Evolutionary conservation across 1,140 invertebrate genomes (phyloP), one percentile per base, ranked within the genome.

Genomic region (Microvelia longipes): DNA sequence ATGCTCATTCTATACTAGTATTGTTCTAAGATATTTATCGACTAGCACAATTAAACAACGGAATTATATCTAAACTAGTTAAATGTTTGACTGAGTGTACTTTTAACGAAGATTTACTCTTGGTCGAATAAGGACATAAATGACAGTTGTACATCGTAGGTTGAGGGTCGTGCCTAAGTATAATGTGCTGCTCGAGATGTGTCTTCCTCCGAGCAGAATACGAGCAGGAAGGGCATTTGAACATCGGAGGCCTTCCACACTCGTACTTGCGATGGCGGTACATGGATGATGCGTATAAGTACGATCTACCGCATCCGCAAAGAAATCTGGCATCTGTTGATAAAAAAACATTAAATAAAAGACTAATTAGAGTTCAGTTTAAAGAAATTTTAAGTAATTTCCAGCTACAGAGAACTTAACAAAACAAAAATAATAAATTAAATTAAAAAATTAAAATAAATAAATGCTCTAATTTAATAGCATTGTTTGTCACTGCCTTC

Each of bases 181-280:
- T 5, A 50, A 76, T 71, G 62, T 84, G 82, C 13, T 79, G 76
- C 50, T 79, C 77, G 2, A 84, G 75, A 71, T 83, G 78, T 68
- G 79, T 80, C 69, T 80, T 81, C 70, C 81, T 78, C 74, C 82
- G 82, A 63, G 78, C 80, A 28, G 77, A 77, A n/a, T 66, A 69
- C 27, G 70, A 60, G 74, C 82, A 83, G 28, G 77, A 78, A 19
- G 75, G 75, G 74, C 82, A 83, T 24, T 76, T 76, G 72, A 82
- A 83, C 72, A 79, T 77, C 27, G 82, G 82, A 62, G 80, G 78
- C 28, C 81, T 77, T 26, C 82, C 82, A 71, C 83, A 84, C 72
- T 83, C 82, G 66, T 83, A 81, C 50, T 80, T 82, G 71, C 82
- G 74, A 75, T 85, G 84, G 1, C 80, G 77, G 67, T 78, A 79